phyloP scores from a whole-genome alignment of 2,113 vertebrate species.

The Onychostoma macrolepis region DNA sequence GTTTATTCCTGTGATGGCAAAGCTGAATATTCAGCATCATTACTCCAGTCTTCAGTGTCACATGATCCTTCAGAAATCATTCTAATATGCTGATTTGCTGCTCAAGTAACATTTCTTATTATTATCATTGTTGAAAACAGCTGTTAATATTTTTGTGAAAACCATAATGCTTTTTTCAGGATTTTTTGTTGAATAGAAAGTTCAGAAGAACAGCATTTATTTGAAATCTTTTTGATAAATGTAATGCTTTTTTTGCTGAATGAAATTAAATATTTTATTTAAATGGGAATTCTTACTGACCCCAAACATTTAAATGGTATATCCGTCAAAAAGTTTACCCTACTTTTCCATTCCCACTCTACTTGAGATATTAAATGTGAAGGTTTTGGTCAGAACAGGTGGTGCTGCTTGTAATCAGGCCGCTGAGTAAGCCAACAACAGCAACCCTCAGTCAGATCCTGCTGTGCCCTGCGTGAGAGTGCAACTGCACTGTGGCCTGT shows the following conservation, averaged over 20 bases:
- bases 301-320: background rate
- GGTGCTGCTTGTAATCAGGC: background rate
- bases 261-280: background rate
- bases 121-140: background rate
- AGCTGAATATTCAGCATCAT: background rate
- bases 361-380: background rate
- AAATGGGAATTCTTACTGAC: background rate
- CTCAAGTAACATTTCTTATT: background rate
- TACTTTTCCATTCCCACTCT: background rate
- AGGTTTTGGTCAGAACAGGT: background rate
- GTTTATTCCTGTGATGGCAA: background rate
- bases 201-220: background rate
- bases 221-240: background rate
- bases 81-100: background rate
- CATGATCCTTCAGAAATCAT: background rate
- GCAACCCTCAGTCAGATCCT: slow-evolving; percentile 17
- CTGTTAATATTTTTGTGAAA: background rate
- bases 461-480: slow-evolving; percentile 32
- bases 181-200: background rate
- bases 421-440: slow-evolving; percentile 51
- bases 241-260: background rate
- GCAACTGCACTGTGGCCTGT: slow-evolving; percentile 54
- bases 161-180: background rate
- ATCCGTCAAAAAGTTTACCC: background rate
- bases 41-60: background rate